Percentiles rank a stretch among this genome's conserved stretches.
These are phyloP conservation scores for Allobates femoralis DNA, from an alignment of 2,797 vertebrate species.

Conservation along the genomic window DNA sequence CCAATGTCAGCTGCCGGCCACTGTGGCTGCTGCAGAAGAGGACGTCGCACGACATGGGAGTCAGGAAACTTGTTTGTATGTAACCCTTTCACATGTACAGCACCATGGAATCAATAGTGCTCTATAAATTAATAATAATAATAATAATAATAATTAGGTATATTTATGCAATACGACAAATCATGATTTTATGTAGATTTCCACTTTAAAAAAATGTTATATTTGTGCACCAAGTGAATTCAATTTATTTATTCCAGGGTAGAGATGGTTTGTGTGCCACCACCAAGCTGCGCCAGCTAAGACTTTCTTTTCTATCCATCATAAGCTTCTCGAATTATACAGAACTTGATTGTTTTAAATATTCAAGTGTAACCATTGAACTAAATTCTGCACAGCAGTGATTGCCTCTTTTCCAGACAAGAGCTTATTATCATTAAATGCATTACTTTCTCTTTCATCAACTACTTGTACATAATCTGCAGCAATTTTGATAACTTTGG, in stretches of 20 bases:
- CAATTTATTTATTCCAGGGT: not conserved
- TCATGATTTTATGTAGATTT: not conserved
- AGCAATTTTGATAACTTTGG: constrained; percentile 45
- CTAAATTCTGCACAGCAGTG: constrained; percentile 57
- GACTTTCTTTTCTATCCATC: constrained; percentile 46
- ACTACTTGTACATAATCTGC: constrained; percentile 53
- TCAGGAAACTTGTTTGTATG: too few species aligned
- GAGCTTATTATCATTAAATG: constrained; percentile 62
- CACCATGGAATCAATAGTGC: too few species aligned
- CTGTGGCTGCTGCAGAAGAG: too few species aligned
- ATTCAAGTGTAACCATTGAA: constrained; percentile 64
- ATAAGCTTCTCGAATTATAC: constrained; percentile 54
- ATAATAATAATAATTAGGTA: too few species aligned
- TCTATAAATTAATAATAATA: too few species aligned
- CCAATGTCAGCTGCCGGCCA: too few species aligned
- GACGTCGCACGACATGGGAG: too few species aligned
- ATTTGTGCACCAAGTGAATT: not conserved
- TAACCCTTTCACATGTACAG: too few species aligned
- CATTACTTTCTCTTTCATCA: constrained; percentile 60
- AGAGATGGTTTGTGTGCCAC: constrained; percentile 36
- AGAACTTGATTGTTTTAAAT: constrained; percentile 63
- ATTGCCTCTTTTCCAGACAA: constrained; percentile 60
- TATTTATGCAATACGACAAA: too few species aligned
- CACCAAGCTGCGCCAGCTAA: not conserved
- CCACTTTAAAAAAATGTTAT: not conserved